Evolutionary conservation across 2,888 invertebrate species (phyloP), one percentile per base, ranked within the genome.

Genomic region (Ormyrus thymus): DNA sequence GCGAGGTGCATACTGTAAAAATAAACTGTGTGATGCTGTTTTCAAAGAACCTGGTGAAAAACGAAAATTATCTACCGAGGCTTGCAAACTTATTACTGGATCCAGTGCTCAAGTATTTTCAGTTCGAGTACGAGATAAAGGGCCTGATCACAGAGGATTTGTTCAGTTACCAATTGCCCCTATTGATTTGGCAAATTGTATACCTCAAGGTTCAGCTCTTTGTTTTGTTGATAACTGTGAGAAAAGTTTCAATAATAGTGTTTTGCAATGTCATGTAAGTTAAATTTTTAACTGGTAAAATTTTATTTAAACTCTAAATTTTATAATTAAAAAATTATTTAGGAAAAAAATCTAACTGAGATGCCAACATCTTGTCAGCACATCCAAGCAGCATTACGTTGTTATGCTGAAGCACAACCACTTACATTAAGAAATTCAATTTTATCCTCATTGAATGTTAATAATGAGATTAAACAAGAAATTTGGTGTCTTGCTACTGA

Each of bases 71-170:
- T 92, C 92, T 50, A 92, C 93, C 0, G 94, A 94, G 84, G 93
- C 94, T 13, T 93, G 94, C 71, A 93, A 93, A 86, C 90, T 96
- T 53, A 90, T 93, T 11, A 94, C 94, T 0, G 92, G 92, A 6
- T 92, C 93, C 0, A 90, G 92, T 0, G 92, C 92, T 2, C 92
- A 93, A 84, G 90, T 94, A 10, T 96, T 92, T 86, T 95, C 95
- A 3, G 94, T 96, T 1, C 89, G 94, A 65, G 92, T 94, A 1
- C 91, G 93, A 68, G 95, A 95, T 82, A 92, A 93, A 81, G 94
- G 94, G 0, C 93, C 94, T 0, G 94, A 95, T 80, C 93, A 93
- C 74, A 90, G 96, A 58, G 95, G 94, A 45, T 96, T 96, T 88
- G 95, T 96, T 1, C 94, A 94, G 81, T 83, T 90, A 62, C 88